These are phyloP conservation scores for Hoplodrina blanda DNA, from an alignment of 2,888 invertebrate species.

Conservation along the genomic window DNA sequence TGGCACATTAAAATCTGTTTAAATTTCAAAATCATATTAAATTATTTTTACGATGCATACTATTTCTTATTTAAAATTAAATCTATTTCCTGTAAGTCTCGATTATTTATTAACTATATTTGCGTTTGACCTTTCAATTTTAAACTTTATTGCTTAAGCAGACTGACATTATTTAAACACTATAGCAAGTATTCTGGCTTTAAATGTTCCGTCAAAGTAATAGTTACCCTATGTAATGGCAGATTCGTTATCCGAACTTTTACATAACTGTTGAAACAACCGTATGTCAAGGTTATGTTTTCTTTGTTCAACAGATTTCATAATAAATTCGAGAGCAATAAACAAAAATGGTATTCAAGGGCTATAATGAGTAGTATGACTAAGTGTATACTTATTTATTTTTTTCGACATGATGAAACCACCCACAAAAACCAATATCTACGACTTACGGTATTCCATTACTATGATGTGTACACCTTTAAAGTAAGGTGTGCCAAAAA, in stretches of 20 bases:
- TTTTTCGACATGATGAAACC: slow-evolving; percentile 7
- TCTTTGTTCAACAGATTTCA: slow-evolving; percentile 42
- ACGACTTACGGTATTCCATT: slow-evolving; percentile 9
- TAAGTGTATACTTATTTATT: slow-evolving; percentile 9
- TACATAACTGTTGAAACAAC: slow-evolving; percentile 55
- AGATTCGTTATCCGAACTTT: slow-evolving; percentile 47
- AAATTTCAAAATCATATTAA: background rate
- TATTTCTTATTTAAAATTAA: slow-evolving; percentile 13
- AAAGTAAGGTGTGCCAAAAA: slow-evolving; percentile 24
- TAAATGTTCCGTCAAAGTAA: slow-evolving; percentile 37
- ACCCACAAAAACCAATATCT: slow-evolving; percentile 1
- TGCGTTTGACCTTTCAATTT: background rate
- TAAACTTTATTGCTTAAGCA: background rate
- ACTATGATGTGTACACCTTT: slow-evolving; percentile 7
- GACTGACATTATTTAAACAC: too few species aligned
- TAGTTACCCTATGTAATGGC: slow-evolving; percentile 40
- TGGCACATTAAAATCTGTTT: background rate
- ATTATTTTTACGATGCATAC: background rate
- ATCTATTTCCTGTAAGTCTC: slow-evolving; percentile 12
- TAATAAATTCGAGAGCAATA: slow-evolving; percentile 21
- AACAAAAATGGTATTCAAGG: slow-evolving; percentile 6
- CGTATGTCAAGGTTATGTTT: slow-evolving; percentile 62
- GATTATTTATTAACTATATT: background rate
- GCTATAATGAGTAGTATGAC: slow-evolving; percentile 14
- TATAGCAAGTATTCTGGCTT: too few species aligned